Base-by-base conservation (phyloP, 2,797 vertebrate genomes). In the Sparus aurata region DNA sequence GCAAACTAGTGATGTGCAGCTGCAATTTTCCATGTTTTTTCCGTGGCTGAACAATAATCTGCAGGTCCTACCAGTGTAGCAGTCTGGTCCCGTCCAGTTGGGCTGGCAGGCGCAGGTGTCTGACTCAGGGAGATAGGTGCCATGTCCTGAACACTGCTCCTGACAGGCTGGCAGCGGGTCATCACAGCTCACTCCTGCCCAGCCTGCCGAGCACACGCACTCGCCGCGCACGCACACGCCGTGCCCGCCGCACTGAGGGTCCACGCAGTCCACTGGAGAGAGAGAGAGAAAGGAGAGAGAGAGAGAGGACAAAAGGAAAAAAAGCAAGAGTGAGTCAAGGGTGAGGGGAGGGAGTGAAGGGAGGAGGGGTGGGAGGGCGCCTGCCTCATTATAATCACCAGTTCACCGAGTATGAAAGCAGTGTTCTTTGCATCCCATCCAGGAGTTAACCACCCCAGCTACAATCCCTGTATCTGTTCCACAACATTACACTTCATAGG, bases 111-210 rank as follows among this genome's bases (percentile, higher is more conserved):
- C 95, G 84, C 98, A 99, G 83, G 96, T 84, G 22, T 97, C 96
- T 3, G 95, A 94, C 11, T 98, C 98, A 53, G 96, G 92, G 49
- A 97, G 96, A 88, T 97, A 97, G 74, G 97, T 97, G 8, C 98
- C 98, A 0, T 98, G 98, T 25, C 97, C 97, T 0, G 98, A 98
- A 89, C 98, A 99, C 86, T 97, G 98, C 71, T 98, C 97, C 93
- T 98, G 97, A 91, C 98, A 99, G 70, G 96, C 93, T 10, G 97
- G 97, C 86, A 98, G 95, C 3, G 96, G 94, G 0, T 95, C 95
- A 85, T 98, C 96, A 12, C 98, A 99, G 92, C 95, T 96, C 58
- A 96, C 93, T 3, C 98, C 97, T 1, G 97, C 96, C 97, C 97
- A 99, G 45, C 98, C 98, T 0, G 96, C 90, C 2, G 97, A 96